Evolutionary conservation across 2,888 invertebrate species (phyloP).

Genomic region (Eristalis arbustorum): DNA sequence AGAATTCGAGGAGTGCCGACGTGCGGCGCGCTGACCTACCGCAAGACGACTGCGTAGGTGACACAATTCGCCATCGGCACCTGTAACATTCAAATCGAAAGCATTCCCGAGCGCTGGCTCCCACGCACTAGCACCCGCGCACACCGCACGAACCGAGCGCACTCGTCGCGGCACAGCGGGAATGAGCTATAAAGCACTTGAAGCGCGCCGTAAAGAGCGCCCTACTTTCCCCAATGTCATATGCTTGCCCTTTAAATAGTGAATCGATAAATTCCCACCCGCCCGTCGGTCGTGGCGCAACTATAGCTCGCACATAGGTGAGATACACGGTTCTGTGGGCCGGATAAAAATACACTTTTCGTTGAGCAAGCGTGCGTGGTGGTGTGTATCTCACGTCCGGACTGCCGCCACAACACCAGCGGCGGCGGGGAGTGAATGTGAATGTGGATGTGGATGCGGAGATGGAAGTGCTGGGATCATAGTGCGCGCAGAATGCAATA

Average conservation of each 20-base stretch:
- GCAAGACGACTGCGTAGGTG: not conserved
- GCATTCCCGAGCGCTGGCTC: not conserved
- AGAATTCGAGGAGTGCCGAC: not conserved
- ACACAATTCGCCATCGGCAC: not conserved
- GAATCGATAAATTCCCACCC: conserved; percentile 31
- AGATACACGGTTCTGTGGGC: not conserved
- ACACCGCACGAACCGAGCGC: not conserved
- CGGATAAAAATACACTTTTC: conserved; percentile 5
- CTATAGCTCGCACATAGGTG: not conserved
- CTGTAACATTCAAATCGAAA: not conserved
- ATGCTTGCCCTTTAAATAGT: conserved; percentile 35
- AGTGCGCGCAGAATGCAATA: conserved; percentile 10
- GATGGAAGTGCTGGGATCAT: not conserved
- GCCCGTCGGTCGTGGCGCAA: not conserved
- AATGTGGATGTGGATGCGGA: no score
- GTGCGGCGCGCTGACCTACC: not conserved
- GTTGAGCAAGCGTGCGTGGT: not conserved
- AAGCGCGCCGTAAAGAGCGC: not conserved
- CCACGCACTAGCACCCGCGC: not conserved
- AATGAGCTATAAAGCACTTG: not conserved
- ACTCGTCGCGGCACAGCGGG: not conserved
- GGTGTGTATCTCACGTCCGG: not conserved
- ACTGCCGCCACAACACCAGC: not conserved
- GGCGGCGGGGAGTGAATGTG: not conserved
- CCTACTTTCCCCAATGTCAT: conserved; percentile 39